Percentiles rank a stretch among this genome's conserved stretches.
Evolutionary conservation across 2,113 vertebrate species (phyloP).

Genomic region (Arizona elegans): DNA sequence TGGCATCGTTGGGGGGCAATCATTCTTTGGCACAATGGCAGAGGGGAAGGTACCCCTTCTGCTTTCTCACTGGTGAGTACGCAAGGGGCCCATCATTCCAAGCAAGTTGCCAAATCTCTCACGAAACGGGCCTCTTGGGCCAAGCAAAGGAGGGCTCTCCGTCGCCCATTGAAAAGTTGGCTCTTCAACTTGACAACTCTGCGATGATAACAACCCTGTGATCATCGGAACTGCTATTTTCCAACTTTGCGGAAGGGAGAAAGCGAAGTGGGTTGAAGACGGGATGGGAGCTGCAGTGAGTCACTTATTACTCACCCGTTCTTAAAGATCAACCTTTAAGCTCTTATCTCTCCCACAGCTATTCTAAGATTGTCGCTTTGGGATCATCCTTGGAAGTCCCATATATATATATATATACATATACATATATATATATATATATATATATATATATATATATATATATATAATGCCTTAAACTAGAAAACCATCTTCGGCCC

Average conservation of each 20-base stretch:
- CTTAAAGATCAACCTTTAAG: neutral
- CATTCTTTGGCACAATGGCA: neutral
- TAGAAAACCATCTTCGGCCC: neutral
- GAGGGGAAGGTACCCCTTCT: neutral
- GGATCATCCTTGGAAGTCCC: neutral
- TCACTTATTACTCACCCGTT: neutral
- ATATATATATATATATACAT: neutral
- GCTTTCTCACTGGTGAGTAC: neutral
- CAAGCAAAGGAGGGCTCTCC: constrained; percentile 4
- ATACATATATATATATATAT: too few species aligned
- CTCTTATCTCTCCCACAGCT: neutral
- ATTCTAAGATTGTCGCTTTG: neutral
- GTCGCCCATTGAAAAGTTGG: neutral
- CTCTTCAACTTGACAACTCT: neutral
- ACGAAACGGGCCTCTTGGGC: neutral
- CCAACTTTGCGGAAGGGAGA: neutral
- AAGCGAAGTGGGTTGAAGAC: neutral
- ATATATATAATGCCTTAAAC: too few species aligned
- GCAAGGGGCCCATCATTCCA: neutral
- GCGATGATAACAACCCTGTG: neutral
- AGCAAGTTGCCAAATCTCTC: neutral
- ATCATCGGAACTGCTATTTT: neutral
- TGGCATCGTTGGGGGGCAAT: neutral
- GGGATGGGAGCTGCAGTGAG: neutral
- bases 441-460: neutral